A percentile compares a stretch with the other conserved stretches of the same genome.
phyloP scores from a whole-genome alignment of 2,888 invertebrate species.

The Ectemnius cavifrons region DNA sequence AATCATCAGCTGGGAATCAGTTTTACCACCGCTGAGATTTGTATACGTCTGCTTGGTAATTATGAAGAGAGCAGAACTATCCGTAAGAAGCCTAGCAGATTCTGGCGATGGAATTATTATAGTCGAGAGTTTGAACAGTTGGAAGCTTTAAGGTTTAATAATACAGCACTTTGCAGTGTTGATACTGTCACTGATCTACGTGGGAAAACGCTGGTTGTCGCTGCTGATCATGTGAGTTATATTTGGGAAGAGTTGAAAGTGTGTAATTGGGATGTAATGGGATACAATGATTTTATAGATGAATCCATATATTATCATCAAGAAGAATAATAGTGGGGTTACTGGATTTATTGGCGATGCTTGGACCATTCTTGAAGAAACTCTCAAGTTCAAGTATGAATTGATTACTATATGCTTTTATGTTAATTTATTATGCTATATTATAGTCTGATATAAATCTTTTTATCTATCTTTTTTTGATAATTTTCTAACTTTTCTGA shows the following conservation, averaged over 20 bases:
- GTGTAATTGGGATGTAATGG: background rate
- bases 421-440: background rate
- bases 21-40: slow-evolving; percentile 36
- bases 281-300: slow-evolving; percentile 63
- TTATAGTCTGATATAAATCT: background rate
- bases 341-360: slow-evolving; percentile 77
- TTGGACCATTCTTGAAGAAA: slow-evolving; percentile 74
- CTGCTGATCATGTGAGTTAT: slow-evolving; percentile 69
- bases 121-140: slow-evolving; percentile 53
- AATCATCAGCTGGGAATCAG: too few species aligned
- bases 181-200: slow-evolving; percentile 58
- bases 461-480: too few species aligned
- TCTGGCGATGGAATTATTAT: slow-evolving; percentile 56
- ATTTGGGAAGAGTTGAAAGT: too few species aligned
- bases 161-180: slow-evolving; percentile 58
- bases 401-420: background rate
- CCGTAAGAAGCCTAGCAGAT: slow-evolving; percentile 39
- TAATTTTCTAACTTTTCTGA: background rate
- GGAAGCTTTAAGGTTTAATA: slow-evolving; percentile 55
- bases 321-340: slow-evolving; percentile 63
- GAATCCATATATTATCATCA: slow-evolving; percentile 72
- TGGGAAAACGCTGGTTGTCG: slow-evolving; percentile 68
- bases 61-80: slow-evolving; percentile 19
- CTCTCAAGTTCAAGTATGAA: slow-evolving; percentile 73
- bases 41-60: slow-evolving; percentile 42